Base-by-base conservation (phyloP, 1,140 invertebrate species). In the Potamilus streckersoni region DNA sequence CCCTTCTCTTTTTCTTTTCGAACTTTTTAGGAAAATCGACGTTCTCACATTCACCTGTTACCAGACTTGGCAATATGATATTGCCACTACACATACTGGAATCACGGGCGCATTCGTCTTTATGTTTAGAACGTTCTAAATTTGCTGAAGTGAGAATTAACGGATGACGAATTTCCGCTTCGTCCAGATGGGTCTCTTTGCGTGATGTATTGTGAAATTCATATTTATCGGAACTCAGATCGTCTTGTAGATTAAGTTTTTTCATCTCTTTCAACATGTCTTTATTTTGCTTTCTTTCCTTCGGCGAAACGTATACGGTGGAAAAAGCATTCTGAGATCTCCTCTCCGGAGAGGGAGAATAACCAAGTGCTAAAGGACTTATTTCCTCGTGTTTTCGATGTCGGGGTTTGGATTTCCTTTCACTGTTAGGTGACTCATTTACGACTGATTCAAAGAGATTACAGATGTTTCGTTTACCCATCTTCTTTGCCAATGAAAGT, bases 341-440 rank as follows among this genome's bases (percentile, higher is more conserved):
- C 20, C 73, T 31, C 49, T 76, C 69, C 5, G 74, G 69, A n/a
- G 74, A 71, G 3, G 74, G 69, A 23, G 74, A 76, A 64, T 76
- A 71, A 13, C 49, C 62, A 11, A 63, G 69, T 23, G 74, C 62
- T 67, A 76, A 69, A 60, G 66, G n/a, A 20, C 59, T 65, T 55
- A 49, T 49, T 16, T n/a, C 19, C 38, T 49, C 8, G 60, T 67
- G 62, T 17, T 71, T 56, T 59, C 64, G 68, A 61, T 71, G 66
- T 49, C 69, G 38, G 3, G 69, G 69, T 66, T 71, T 76, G 5
- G 63, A 69, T 49, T 23, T 15, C n/a, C 57, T 65, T 61, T 73
- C 59, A 19, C n/a, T 23, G 5, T 23, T 16, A 12, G 20, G 13
- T 1, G 55, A 59, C 60, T 66, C 66, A 65, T 60, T 67, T 1